These are phyloP conservation scores for Anagrus nilaparvatae DNA, from an alignment of 1,140 invertebrate species.

Conservation along the genomic window DNA sequence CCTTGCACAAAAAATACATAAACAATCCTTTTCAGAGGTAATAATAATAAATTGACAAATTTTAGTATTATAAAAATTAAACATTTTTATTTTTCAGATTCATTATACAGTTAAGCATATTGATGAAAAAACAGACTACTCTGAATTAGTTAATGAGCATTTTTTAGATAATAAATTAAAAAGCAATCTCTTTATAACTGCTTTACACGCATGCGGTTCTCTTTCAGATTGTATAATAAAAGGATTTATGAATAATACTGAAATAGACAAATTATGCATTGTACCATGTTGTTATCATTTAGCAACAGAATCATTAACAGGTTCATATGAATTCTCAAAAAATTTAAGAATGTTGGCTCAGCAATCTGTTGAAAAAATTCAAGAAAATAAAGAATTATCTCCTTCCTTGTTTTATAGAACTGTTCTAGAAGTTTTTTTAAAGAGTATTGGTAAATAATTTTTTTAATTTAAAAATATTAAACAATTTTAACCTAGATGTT, in stretches of 20 bases:
- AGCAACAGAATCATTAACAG: constrained; percentile 53
- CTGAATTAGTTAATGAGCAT: constrained; percentile 36
- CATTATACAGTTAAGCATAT: constrained; percentile 28
- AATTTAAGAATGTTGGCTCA: constrained; percentile 76
- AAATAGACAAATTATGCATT: constrained; percentile 57
- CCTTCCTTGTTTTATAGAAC: constrained; percentile 61
- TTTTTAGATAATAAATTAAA: constrained; percentile 33
- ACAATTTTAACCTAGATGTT: background rate
- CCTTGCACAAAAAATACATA: constrained; percentile 44
- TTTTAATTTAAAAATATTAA: constrained; percentile 6
- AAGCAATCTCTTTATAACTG: constrained; percentile 49
- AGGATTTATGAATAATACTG: constrained; percentile 52
- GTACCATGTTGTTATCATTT: constrained; percentile 89
- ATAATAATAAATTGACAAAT: constrained; percentile 2
- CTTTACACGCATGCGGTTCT: constrained; percentile 85
- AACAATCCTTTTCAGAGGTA: constrained; percentile 20
- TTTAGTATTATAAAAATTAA: background rate
- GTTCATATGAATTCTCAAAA: constrained; percentile 50
- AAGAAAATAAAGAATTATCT: constrained; percentile 45
- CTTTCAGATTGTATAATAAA: constrained; percentile 63
- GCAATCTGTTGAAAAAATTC: constrained; percentile 60
- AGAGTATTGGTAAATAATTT: constrained; percentile 28
- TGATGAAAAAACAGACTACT: constrained; percentile 41
- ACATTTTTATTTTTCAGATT: constrained; percentile 23
- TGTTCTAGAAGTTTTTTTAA: constrained; percentile 56